Base-by-base conservation (phyloP, 2,797 vertebrate genomes). In the Microctenopoma lineatum region DNA sequence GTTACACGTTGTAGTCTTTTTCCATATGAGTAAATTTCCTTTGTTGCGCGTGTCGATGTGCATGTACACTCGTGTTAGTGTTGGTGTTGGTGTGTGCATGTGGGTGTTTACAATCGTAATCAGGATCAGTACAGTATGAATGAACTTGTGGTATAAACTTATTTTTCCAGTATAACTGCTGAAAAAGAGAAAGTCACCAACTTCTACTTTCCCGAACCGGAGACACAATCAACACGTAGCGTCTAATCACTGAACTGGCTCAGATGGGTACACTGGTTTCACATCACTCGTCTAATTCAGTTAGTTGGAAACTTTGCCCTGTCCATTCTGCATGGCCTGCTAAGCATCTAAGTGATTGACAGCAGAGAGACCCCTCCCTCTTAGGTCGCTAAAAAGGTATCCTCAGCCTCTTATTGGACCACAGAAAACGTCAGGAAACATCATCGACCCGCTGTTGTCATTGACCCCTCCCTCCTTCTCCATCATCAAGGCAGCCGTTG, bases 401-500 rank as follows among this genome's bases (percentile, higher is more conserved):
- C 41, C 44, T 84, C 61, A 63, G 79, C 86, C 84, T 90, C 84
- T 79, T 70, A 70, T 65, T 73, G 78, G 86, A 85, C 85, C 76
- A 64, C 54, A 60, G 65, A 81, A 82, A 84, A 86, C 71, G 61
- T 75, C 65, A 80, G 66, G 58, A 79, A 73, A 73, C 45, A 14
- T 18, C 32, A 44, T 46, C 32, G 0, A 50, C 55, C 73, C 14
- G 39, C 50, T 44, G 59, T 46, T 44, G 64, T 95, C 91, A 94
- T 83, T 93, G 91, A 69, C 88, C 84, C 66, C 77, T 72, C 32
- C 87, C 86, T 55, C 88, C 74, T 9, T 93, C 91, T 21, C 77
- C 84, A 9, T 93, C 89, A 3, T 94, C 93, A 72, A 95, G 87
- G 89, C 96, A 97, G 55, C 97, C 96, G 0, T 98, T 98, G 88